These are phyloP conservation scores for Passer domesticus DNA, from an alignment of 2,113 vertebrate species.

Conservation along the genomic window DNA sequence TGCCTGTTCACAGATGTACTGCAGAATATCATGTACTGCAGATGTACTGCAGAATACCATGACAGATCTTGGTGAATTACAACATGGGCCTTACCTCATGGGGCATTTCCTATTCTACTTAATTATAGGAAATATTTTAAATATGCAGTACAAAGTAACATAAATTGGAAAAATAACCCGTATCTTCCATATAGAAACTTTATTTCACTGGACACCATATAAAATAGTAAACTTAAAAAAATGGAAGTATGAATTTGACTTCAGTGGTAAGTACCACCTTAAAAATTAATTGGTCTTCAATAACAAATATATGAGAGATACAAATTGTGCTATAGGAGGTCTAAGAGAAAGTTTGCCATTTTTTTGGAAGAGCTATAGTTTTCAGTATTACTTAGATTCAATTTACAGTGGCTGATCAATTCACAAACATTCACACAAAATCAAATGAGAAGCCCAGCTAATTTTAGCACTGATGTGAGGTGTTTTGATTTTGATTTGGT, in stretches of 20 bases:
- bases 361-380: constrained; percentile 43
- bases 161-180: not conserved
- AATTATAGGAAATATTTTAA: not conserved
- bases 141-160: not conserved
- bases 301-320: constrained; percentile 49
- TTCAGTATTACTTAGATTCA: constrained; percentile 44
- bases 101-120: not conserved
- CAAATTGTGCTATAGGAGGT: constrained; percentile 66
- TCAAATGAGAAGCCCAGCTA: not conserved
- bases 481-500: not conserved
- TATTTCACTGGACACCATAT: constrained; percentile 70
- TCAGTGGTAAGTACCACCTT: constrained; percentile 36
- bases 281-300: constrained; percentile 55
- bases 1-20: not conserved
- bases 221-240: constrained; percentile 70
- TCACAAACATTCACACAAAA: constrained; percentile 70
- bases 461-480: not conserved
- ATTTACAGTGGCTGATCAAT: constrained; percentile 49
- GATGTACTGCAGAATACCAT: not conserved
- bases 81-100: not conserved
- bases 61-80: not conserved
- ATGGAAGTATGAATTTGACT: constrained; percentile 47
- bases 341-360: constrained; percentile 26
- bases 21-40: not conserved
- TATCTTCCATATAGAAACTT: constrained; percentile 70